Base-by-base conservation (phyloP, 2,888 invertebrate genomes). In the Hecatera dysodea region DNA sequence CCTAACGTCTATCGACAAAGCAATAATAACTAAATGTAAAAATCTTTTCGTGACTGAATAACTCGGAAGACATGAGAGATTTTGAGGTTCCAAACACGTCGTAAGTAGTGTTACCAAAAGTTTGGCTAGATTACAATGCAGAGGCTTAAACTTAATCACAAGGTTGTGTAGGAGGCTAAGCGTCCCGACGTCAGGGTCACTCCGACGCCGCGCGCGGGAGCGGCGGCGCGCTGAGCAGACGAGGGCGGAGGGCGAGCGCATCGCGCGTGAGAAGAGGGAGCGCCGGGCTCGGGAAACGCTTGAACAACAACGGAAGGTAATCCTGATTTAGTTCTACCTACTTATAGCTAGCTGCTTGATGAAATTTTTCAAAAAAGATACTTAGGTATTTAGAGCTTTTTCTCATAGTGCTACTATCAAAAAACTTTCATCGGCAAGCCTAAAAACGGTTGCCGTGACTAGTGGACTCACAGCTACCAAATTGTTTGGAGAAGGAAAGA, bases 101-200 rank as follows among this genome's bases (percentile, higher is more conserved):
- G 68, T 72, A 72, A 72, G 68, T 72, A 72, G 48, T 27, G 17
- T n/a, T 15, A 70, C 27, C 7, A 29, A 39, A 22, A 55, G 27
- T 36, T 56, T 27, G 56, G 36, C 1, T 27, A 56, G 36, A 27
- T 33, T 68, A 76, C n/a, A n/a, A n/a, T n/a, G n/a, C 17, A 52
- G n/a, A 22, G 1, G 11, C 9, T 0, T 17, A 17, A 50, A 24
- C 60, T n/a, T 42, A 44, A 63, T 33, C 36, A 62, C 36, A 27
- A 19, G 1, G 0, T 33, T 59, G 42, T 77, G 24, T 42, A 95
- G 95, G 90, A 90, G 94, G 85, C 86, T 95, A 48, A 93, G 93
- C 82, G 91, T 89, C 52, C 94, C 94, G 19, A 91, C 93, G 7
- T 94, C 95, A 36, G 94, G 94, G 29, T 95, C 95, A 4, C 87